Conservation (phyloP, 2,888 invertebrate species). For the Yponomeuta evonymella region DNA sequence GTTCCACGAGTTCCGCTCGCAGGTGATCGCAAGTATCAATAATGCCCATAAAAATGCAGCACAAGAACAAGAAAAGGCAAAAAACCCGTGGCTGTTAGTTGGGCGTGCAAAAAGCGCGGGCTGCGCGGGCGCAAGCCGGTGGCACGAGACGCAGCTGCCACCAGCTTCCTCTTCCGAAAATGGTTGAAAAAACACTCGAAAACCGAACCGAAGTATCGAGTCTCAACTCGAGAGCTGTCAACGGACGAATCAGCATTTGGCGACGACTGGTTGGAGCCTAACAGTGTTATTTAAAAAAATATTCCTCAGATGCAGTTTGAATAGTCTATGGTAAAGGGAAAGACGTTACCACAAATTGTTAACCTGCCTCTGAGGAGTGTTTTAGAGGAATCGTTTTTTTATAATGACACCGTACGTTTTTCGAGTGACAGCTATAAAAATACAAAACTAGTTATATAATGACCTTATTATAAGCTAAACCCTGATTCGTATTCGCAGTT, state of each 20-base stretch:
- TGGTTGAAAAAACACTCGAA: constrained; percentile 38
- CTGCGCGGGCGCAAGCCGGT: constrained; percentile 45
- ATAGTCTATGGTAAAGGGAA: no score
- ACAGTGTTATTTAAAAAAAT: neutral
- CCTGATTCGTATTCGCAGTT: no score
- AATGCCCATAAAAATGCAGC: neutral
- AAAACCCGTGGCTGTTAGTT: constrained; percentile 47
- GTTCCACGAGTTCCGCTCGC: neutral
- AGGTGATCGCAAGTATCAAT: constrained; percentile 3
- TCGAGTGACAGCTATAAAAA: neutral
- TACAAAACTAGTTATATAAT: neutral
- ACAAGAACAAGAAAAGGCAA: constrained; percentile 37
- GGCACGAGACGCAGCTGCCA: constrained; percentile 70
- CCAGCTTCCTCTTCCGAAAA: constrained; percentile 68
- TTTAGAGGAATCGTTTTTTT: no score
- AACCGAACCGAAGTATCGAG: constrained; percentile 39
- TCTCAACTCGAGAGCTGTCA: constrained; percentile 51
- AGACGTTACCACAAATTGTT: no score
- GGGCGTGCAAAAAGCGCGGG: constrained; percentile 58
- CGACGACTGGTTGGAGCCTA: constrained; percentile 18
- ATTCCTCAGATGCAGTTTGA: no score
- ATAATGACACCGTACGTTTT: neutral
- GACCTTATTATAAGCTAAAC: no score
- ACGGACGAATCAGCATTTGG: constrained; percentile 41
- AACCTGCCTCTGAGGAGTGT: no score